Percentiles rank a stretch among this genome's conserved stretches.
These are phyloP conservation scores for Grus americana DNA, from an alignment of 2,113 vertebrate genomes.

Conservation along the genomic window DNA sequence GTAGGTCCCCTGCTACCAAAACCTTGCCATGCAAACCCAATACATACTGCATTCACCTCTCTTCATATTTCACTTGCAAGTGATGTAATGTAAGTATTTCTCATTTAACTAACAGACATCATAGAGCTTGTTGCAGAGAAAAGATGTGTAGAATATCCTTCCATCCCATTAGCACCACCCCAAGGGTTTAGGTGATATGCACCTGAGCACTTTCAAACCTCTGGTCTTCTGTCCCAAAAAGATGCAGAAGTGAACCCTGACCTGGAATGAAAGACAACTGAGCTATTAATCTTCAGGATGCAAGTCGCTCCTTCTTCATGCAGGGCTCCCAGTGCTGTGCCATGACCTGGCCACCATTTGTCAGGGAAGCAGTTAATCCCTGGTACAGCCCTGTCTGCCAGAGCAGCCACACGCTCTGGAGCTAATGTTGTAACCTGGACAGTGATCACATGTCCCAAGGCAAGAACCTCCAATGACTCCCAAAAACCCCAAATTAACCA, in stretches of 20 bases:
- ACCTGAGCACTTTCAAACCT: not conserved
- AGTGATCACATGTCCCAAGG: not conserved
- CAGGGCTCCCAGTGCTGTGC: not conserved
- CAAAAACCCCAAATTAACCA: not conserved
- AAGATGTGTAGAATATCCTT: not conserved
- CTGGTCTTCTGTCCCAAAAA: not conserved
- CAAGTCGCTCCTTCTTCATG: not conserved
- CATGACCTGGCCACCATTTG: not conserved
- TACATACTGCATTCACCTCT: not conserved
- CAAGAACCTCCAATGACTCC: not conserved
- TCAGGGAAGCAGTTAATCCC: not conserved
- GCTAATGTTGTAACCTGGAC: not conserved
- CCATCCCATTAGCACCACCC: not conserved
- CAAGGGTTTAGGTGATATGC: not conserved
- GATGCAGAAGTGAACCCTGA: not conserved
- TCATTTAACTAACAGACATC: not conserved
- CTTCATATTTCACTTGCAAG: not conserved
- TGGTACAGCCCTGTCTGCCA: not conserved
- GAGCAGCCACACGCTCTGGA: not conserved
- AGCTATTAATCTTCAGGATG: not conserved
- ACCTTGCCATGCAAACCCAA: too few species aligned
- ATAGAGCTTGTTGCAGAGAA: not conserved
- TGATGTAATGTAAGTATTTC: not conserved
- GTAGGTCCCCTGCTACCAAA: too few species aligned
- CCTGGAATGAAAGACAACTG: not conserved